These are phyloP conservation scores for Erythrocercus mccallii DNA, from an alignment of 2,113 vertebrate genomes.

Conservation along the genomic window DNA sequence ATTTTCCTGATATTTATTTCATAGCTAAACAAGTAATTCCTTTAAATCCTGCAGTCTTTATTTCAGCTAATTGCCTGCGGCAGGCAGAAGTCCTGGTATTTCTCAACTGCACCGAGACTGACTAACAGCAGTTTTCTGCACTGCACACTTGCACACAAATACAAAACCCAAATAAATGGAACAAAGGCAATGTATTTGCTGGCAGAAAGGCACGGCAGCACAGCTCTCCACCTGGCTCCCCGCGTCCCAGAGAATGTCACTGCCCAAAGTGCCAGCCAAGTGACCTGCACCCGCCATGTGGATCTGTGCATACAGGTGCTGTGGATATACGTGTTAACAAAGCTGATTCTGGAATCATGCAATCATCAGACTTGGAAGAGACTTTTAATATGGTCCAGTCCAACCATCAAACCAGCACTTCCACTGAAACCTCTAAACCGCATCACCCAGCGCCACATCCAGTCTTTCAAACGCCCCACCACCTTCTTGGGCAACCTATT, in stretches of 20 bases:
- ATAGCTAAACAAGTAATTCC: neutral
- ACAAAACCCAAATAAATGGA: fast-evolving
- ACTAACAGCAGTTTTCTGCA: neutral
- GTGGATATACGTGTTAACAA: neutral
- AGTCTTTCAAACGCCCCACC: neutral
- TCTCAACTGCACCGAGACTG: neutral
- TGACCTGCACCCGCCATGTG: fast-evolving
- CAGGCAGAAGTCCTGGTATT: neutral
- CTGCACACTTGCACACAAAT: neutral
- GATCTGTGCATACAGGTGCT: neutral
- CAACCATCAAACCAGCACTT: neutral
- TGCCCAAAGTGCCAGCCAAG: fast-evolving
- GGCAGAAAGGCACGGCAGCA: neutral
- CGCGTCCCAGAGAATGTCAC: fast-evolving
- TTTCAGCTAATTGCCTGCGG: neutral
- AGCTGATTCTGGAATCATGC: neutral
- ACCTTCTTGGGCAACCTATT: neutral
- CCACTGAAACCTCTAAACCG: neutral
- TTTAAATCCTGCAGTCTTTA: neutral
- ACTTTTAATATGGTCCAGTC: neutral
- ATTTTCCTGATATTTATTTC: neutral
- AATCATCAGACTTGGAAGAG: neutral
- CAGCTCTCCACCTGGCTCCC: neutral
- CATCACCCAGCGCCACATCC: neutral
- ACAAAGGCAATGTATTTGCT: neutral